These are phyloP conservation scores for Tryphoninae sp. DNA, from an alignment of 2,888 invertebrate species.

Conservation along the genomic window DNA sequence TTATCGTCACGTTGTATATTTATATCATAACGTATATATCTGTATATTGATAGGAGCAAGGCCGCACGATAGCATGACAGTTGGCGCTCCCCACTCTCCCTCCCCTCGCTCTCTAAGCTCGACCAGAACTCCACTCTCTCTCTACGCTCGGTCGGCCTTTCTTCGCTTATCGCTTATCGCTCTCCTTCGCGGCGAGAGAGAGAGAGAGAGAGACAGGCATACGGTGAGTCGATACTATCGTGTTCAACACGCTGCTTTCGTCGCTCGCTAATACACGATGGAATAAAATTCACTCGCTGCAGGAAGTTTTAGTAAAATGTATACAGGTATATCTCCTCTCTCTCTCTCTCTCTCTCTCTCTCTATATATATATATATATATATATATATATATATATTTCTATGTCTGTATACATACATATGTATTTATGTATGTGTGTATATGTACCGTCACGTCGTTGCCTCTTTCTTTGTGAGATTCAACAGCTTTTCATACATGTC, in stretches of 20 bases:
- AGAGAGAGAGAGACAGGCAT: constrained; percentile 10
- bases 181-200: constrained; percentile 28
- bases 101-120: neutral
- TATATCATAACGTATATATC: neutral
- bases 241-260: constrained; percentile 37
- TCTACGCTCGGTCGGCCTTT: neutral
- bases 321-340: constrained; percentile 21
- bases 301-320: neutral
- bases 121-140: neutral
- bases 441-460: constrained; percentile 13
- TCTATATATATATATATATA: constrained; percentile 17
- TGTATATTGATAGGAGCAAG: constrained; percentile 52
- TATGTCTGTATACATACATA: too few species aligned
- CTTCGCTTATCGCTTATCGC: constrained; percentile 51
- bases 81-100: constrained; percentile 1
- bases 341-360: constrained; percentile 47
- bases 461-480: constrained; percentile 40
- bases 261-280: neutral
- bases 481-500: neutral
- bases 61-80: constrained; percentile 51
- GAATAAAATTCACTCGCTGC: constrained; percentile 42
- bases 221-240: constrained; percentile 8
- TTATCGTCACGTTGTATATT: too few species aligned
- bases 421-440: too few species aligned
- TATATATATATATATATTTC: too few species aligned